Conservation (phyloP, 2,113 vertebrate genomes). For the Tragelaphus imberbis region DNA sequence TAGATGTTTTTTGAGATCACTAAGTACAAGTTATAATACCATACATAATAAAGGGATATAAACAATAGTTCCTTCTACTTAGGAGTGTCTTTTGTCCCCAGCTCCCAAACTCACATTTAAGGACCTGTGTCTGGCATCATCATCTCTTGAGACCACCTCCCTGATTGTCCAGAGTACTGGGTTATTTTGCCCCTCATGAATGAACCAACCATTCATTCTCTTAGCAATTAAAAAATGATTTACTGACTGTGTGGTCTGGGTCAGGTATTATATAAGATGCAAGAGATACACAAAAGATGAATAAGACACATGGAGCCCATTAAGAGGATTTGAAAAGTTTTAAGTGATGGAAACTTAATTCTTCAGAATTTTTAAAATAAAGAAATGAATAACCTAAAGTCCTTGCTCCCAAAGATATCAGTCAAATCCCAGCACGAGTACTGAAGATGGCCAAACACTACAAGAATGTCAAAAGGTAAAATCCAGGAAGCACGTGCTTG, state of each 20-base stretch:
- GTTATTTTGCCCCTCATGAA: background rate
- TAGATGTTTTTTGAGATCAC: background rate
- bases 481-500: background rate
- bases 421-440: background rate
- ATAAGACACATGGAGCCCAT: background rate
- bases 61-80: background rate
- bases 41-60: background rate
- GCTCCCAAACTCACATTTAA: background rate
- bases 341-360: background rate
- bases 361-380: background rate
- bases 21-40: background rate
- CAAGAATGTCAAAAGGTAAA: background rate
- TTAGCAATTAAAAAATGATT: constrained; percentile 10
- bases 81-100: background rate
- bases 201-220: background rate
- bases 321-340: constrained; percentile 13
- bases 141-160: background rate
- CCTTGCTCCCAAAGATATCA: background rate
- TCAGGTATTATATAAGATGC: background rate
- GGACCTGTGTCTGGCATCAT: background rate
- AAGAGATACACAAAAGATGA: constrained; percentile 28
- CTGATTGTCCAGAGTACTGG: background rate
- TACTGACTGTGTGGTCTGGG: background rate
- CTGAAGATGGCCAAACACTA: background rate
- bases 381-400: background rate